Evolutionary conservation across 2,113 vertebrate species (phyloP).

Genomic region (Xyrauchen texanus): DNA sequence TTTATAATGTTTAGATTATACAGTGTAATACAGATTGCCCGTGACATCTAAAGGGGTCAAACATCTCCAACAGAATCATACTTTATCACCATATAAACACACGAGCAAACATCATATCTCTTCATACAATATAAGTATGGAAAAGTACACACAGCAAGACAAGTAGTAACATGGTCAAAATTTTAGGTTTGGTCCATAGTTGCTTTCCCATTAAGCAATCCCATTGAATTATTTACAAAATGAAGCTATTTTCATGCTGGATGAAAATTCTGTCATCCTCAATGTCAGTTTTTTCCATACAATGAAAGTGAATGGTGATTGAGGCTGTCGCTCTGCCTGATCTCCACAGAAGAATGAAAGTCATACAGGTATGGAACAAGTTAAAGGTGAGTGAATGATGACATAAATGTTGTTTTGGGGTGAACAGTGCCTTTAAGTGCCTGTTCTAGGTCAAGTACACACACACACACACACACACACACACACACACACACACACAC

Average conservation of each 20-base stretch:
- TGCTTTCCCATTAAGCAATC: constrained; percentile 19
- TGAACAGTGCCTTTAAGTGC: not conserved
- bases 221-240: constrained; percentile 38
- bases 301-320: too few relatives aligned
- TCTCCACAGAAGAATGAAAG: too few relatives aligned
- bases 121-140: constrained; percentile 31
- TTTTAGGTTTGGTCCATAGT: not conserved
- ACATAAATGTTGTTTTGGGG: too few relatives aligned
- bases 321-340: too few relatives aligned
- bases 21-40: not conserved
- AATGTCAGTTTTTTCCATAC: too few relatives aligned
- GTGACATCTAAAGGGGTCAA: not conserved
- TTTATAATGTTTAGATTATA: constrained; percentile 29
- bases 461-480: not conserved
- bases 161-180: constrained; percentile 6
- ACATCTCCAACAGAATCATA: constrained; percentile 20
- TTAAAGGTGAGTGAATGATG: too few relatives aligned
- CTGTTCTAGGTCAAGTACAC: constrained; percentile 10
- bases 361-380: too few relatives aligned
- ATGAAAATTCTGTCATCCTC: not conserved
- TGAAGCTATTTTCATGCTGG: constrained; percentile 1
- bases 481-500: not conserved
- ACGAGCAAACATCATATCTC: constrained; percentile 29
- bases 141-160: constrained; percentile 36
- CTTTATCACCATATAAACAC: constrained; percentile 30